These are phyloP conservation scores for Furcifer pardalis DNA, from an alignment of 2,797 vertebrate genomes.

Conservation along the genomic window DNA sequence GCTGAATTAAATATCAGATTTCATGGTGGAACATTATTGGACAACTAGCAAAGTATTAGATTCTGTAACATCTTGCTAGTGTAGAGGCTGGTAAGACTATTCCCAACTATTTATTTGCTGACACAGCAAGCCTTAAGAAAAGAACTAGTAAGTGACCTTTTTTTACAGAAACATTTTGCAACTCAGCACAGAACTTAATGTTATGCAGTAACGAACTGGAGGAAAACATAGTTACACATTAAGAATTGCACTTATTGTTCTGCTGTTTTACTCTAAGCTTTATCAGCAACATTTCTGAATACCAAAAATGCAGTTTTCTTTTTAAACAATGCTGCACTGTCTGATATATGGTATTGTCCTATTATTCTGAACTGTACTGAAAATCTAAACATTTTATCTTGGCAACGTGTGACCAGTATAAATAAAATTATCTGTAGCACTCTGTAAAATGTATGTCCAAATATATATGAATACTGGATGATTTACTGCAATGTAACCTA, in stretches of 20 bases:
- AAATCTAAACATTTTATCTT: slow-evolving; percentile 49
- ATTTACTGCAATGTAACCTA: slow-evolving; percentile 30
- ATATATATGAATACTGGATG: slow-evolving; percentile 45
- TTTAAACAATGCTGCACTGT: background rate
- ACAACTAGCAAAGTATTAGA: background rate
- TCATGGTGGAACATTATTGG: background rate
- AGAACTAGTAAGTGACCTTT: background rate
- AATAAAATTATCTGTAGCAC: slow-evolving; percentile 47
- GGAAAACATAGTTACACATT: slow-evolving; percentile 45
- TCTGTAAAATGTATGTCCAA: slow-evolving; percentile 39
- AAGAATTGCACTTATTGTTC: slow-evolving; percentile 50
- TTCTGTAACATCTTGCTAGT: background rate
- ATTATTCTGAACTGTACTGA: slow-evolving; percentile 35
- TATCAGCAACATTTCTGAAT: slow-evolving; percentile 53
- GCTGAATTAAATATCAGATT: background rate
- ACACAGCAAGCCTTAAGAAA: slow-evolving; percentile 11
- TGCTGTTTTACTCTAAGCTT: slow-evolving; percentile 37
- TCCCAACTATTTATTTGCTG: slow-evolving; percentile 17
- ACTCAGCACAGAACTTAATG: slow-evolving; percentile 31
- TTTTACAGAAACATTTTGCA: slow-evolving; percentile 46
- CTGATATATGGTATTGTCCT: background rate
- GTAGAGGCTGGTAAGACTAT: background rate
- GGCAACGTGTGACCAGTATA: slow-evolving; percentile 44
- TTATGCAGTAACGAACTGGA: slow-evolving; percentile 49
- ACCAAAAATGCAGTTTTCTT: slow-evolving; percentile 47